phyloP scores from a whole-genome alignment of 2,113 vertebrate species.

The Cavia aperea region DNA sequence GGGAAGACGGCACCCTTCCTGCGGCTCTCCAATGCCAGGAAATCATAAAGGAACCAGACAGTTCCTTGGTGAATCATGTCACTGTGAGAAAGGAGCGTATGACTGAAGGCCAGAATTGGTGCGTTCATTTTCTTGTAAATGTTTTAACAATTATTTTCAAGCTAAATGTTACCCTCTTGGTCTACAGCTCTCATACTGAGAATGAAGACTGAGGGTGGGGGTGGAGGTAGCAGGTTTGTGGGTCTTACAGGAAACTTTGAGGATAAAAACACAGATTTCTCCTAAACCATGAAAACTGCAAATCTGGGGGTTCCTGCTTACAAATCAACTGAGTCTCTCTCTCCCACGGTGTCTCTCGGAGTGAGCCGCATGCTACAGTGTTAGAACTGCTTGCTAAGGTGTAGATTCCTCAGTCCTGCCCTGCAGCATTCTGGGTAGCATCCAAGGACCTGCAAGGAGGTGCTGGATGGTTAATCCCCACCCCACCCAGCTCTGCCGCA shows the following conservation, averaged over 20 bases:
- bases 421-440: not conserved
- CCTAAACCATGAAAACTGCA: constrained; percentile 5
- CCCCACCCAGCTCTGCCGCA: not conserved
- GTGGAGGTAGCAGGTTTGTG: not conserved
- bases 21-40: not conserved
- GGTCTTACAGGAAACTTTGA: constrained; percentile 44
- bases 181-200: constrained; percentile 29
- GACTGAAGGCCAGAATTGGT: not conserved
- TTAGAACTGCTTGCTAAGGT: not conserved
- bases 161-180: not conserved
- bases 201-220: not conserved
- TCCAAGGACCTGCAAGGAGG: not conserved
- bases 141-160: not conserved
- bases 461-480: not conserved
- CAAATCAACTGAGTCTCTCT: not conserved
- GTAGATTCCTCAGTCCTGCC: not conserved
- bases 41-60: not conserved
- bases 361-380: not conserved
- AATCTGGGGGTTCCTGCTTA: not conserved
- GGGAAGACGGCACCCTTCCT: not conserved
- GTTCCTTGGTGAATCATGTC: not conserved
- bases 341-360: not conserved
- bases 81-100: not conserved
- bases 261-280: constrained; percentile 39
- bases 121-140: not conserved